Evolutionary conservation across 2,888 invertebrate genomes (phyloP), one percentile per base, ranked within the genome.

Genomic region (Pocota personata): DNA sequence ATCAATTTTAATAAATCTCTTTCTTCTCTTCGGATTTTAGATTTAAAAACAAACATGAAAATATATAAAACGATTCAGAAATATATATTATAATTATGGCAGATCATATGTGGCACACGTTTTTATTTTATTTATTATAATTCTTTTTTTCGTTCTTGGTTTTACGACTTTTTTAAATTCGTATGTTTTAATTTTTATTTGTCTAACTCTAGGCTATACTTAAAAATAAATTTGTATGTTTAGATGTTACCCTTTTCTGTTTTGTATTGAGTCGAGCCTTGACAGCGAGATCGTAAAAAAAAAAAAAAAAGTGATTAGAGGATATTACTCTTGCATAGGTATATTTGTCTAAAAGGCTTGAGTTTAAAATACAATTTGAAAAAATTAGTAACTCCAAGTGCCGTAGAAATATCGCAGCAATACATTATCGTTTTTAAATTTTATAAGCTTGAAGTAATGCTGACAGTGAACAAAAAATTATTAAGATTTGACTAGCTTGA

Each of bases 61-160:
- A 79, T 60, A 79, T 71, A 69, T 71, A 43, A 80, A 86, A 58
- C 60, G 76, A 66, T 43, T 57, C 37, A 71, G 71, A 58, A 35
- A 71, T 75, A 58, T 58, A 71, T 76, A 69, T 76, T 75, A 76
- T 84, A 72, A 72, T 73, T 80, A 86, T 86, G 86, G 86, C 86
- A 86, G 76, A 86, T 86, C 43, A 86, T 80, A 82, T 76, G 82
- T 86, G 86, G 86, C 86, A 86, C 82, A 82, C 52, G 71, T 80
- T 86, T 52, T 62, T 60, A n/a, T 46, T 67, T 60, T 35, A 19
- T 67, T 2, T 72, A n/a, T n/a, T n/a, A n/a, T n/a, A 43, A 60
- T 52, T 48, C 57, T 55, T 43, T 30, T 64, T 37, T 57, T 57
- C 1, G 16, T 43, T 62, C 60, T 30, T 37, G 5, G 27, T 40